Evolutionary conservation across 2,113 vertebrate genomes (phyloP).

Genomic region (Syrrhaptes paradoxus): DNA sequence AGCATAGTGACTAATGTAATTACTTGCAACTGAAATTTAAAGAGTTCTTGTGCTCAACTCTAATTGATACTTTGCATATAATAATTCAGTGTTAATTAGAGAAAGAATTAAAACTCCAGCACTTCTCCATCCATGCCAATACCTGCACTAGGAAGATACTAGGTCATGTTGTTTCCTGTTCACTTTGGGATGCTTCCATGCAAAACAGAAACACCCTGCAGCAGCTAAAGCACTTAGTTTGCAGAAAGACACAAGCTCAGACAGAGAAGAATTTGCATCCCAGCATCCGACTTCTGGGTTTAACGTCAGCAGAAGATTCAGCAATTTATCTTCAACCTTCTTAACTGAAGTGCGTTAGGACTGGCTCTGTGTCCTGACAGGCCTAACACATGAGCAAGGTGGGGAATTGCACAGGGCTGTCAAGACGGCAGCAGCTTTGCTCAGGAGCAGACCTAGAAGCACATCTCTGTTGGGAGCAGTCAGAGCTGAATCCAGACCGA

Average conservation of each 20-base stretch:
- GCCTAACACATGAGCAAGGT: fast-evolving
- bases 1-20: background rate
- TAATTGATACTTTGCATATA: background rate
- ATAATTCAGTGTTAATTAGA: background rate
- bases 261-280: background rate
- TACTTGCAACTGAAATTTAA: background rate
- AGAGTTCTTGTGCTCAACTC: background rate
- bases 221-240: background rate
- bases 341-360: background rate
- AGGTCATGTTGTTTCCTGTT: background rate
- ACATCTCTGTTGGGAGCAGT: background rate
- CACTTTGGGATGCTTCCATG: background rate
- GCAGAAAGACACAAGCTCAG: background rate
- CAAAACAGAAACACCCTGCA: background rate
- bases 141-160: background rate
- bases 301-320: background rate
- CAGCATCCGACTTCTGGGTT: background rate
- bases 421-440: background rate
- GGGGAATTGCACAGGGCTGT: background rate
- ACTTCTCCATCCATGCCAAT: background rate
- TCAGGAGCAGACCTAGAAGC: background rate
- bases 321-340: background rate
- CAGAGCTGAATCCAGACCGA: background rate
- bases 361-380: background rate
- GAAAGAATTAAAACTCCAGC: background rate